Evolutionary conservation across 2,888 invertebrate genomes (phyloP), one percentile per base, ranked within the genome.

Genomic region (Drosophila emarginata): DNA sequence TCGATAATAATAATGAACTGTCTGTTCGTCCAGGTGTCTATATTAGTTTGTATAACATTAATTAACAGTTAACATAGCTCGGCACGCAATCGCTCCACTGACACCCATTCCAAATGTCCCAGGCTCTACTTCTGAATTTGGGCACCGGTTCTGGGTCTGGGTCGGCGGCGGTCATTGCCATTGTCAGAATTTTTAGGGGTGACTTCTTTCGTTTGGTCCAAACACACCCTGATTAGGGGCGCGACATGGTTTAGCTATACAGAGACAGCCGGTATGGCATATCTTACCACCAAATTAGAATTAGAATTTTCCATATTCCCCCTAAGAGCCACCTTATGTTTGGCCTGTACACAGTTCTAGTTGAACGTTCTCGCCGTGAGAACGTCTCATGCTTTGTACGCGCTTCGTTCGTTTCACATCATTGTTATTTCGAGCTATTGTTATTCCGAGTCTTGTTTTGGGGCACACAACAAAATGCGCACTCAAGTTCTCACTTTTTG

Each of bases 401-500:
- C 45, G 45, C 18, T 45, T 45, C 45, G 45, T 54, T 64, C 54
- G 61, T 61, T 54, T 58, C 45, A 4, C 59, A 40, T 52, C 54
- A 32, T 18, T 39, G n/a, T 40, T 45, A n/a, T 14, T 37, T 9
- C 51, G 51, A 53, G 28, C 64, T 15, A 14, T 21, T 45, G 18
- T 12, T 45, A 21, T 40, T 60, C 26, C 28, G 39, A 39, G 57
- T 11, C 45, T 32, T 67, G 54, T 58, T 73, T 23, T 61, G 36
- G 52, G 28, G 54, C 37, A 45, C 28, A 7, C 52, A 28, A 57
- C 37, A 72, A 72, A 74, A 90, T 91, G 90, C 80, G 89, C 77
- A 79, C 63, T 36, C 91, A 90, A 86, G 86, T 89, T 52, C 57
- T 87, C 59, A 74, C 78, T 69, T 91, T 90, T 76, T 90, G 90